Percentiles rank a stretch among this genome's conserved stretches.
Evolutionary conservation across 2,797 vertebrate species (phyloP).

Genomic region (Microctenopoma stevenorrisi): DNA sequence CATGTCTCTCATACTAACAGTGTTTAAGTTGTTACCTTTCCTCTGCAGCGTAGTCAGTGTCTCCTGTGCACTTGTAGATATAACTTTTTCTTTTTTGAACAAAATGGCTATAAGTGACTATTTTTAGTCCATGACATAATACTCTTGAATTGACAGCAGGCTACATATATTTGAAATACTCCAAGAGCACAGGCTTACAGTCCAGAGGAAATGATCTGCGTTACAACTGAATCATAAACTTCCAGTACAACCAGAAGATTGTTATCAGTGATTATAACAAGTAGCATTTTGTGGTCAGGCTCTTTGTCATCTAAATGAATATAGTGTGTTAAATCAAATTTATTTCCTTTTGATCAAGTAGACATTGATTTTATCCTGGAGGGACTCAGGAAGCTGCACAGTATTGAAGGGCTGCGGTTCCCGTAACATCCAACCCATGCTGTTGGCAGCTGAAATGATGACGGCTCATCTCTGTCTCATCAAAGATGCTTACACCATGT

Average conservation of each 20-base stretch:
- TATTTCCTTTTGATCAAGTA: conserved; percentile 25
- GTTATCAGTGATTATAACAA: conserved; percentile 30
- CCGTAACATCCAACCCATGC: neutral
- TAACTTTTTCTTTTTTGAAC: neutral
- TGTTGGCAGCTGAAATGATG: neutral
- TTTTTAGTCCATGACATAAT: conserved; percentile 17
- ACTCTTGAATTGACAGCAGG: neutral
- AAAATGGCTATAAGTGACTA: neutral
- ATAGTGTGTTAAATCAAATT: conserved; percentile 36
- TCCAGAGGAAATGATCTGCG: conserved; percentile 20
- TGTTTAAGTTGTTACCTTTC: conserved; percentile 8
- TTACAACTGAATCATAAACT: conserved; percentile 6
- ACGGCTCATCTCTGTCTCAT: neutral
- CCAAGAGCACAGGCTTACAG: neutral
- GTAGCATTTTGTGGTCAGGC: conserved; percentile 14
- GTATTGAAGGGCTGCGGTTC: conserved; percentile 11
- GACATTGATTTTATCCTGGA: conserved; percentile 48
- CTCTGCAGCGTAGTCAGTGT: conserved; percentile 4
- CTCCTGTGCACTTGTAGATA: neutral
- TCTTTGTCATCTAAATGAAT: conserved; percentile 31
- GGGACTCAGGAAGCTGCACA: conserved; percentile 16
- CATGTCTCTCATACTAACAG: neutral
- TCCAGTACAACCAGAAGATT: conserved; percentile 5
- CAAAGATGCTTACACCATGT: neutral
- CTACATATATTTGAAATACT: conserved; percentile 12